Percentiles rank a stretch among this genome's conserved stretches.
Evolutionary conservation across 2,113 vertebrate species (phyloP).

Genomic region (Sphaerodactylus townsendi): DNA sequence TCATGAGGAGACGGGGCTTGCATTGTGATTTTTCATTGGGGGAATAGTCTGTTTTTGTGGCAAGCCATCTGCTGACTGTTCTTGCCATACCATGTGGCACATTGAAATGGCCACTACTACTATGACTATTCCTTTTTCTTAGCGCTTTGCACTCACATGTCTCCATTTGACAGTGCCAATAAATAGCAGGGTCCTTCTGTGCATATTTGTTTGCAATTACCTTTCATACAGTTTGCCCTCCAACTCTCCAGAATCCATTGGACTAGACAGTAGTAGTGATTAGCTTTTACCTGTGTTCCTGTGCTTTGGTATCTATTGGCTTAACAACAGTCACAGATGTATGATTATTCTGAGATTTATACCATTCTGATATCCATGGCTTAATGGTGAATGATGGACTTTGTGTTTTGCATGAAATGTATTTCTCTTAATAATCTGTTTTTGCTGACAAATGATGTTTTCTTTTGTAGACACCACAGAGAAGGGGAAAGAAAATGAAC

Average conservation of each 20-base stretch:
- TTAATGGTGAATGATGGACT: not conserved
- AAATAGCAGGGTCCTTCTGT: fast-evolving
- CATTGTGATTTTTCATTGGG: slow-evolving; percentile 51
- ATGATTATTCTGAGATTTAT: fast-evolving
- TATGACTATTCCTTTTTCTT: not conserved
- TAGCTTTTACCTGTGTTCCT: not conserved
- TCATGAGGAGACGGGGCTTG: slow-evolving; percentile 54
- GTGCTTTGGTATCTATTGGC: not conserved
- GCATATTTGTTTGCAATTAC: not conserved
- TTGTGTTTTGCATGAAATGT: not conserved
- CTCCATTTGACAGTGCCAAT: not conserved
- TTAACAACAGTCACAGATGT: not conserved
- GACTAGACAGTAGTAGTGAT: not conserved
- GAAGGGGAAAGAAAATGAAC: not conserved
- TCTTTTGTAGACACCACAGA: not conserved
- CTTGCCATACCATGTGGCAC: not conserved
- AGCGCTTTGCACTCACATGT: fast-evolving
- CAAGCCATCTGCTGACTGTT: slow-evolving; percentile 36
- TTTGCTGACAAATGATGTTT: slow-evolving; percentile 1
- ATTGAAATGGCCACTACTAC: not conserved
- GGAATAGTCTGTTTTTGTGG: slow-evolving; percentile 36
- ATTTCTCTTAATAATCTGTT: not conserved
- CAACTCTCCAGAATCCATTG: not conserved
- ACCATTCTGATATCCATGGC: fast-evolving
- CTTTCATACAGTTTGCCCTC: not conserved